These are phyloP conservation scores for Cataglyphis rosenhaueri DNA, from an alignment of 2,888 invertebrate species.

Conservation along the genomic window DNA sequence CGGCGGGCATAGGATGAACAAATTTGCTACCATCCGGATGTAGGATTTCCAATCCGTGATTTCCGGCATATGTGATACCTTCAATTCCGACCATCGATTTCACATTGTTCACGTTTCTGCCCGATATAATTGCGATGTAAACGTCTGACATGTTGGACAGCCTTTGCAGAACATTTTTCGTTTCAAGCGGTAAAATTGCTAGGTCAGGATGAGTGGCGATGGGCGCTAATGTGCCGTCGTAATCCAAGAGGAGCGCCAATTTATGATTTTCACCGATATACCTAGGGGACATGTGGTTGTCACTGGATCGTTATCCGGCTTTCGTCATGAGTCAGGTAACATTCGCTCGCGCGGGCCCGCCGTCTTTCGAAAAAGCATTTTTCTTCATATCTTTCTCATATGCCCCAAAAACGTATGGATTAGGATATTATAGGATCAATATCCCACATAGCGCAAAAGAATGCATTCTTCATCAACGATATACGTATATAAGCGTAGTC, in stretches of 20 bases:
- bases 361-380: constrained; percentile 69
- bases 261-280: constrained; percentile 95
- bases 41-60: constrained; percentile 94
- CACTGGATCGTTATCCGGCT: constrained; percentile 83
- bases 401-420: constrained; percentile 9
- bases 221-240: constrained; percentile 95
- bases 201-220: constrained; percentile 96
- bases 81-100: constrained; percentile 96
- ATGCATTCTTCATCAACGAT: constrained; percentile 28
- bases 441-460: constrained; percentile 46
- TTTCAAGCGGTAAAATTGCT: constrained; percentile 94
- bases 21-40: constrained; percentile 97
- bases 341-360: constrained; percentile 83
- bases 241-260: constrained; percentile 93
- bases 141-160: constrained; percentile 94
- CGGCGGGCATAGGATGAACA: constrained; percentile 95
- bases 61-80: constrained; percentile 96
- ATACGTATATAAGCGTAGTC: constrained; percentile 53
- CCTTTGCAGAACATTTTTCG: constrained; percentile 93
- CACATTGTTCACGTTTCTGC: constrained; percentile 94
- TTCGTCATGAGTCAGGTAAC: constrained; percentile 82
- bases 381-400: constrained; percentile 11
- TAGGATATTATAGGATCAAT: constrained; percentile 29
- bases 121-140: constrained; percentile 95
- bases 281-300: constrained; percentile 86